phyloP scores from a whole-genome alignment of 2,797 vertebrate genomes.

The Coranthus polyacanthus region DNA sequence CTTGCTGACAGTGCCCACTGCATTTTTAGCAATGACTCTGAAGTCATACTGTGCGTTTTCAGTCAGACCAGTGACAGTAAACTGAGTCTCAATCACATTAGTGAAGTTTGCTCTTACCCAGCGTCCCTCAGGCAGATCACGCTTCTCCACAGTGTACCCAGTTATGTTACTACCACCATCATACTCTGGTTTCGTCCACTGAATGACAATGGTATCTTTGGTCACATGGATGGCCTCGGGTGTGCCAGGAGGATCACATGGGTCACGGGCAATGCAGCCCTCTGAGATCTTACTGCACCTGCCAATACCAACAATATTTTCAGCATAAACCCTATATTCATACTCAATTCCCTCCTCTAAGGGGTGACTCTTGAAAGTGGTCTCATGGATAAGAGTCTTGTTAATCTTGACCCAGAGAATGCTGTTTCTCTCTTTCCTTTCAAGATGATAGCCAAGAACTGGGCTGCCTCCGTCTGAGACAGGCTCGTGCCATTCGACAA shows the following conservation, averaged over 20 bases:
- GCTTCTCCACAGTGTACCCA: slow-evolving; percentile 96
- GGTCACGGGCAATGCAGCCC: slow-evolving; percentile 94
- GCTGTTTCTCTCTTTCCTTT: slow-evolving; percentile 98
- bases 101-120: slow-evolving; percentile 99
- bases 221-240: slow-evolving; percentile 94
- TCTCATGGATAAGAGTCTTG: slow-evolving; percentile 94
- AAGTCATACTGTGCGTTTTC: slow-evolving; percentile 98
- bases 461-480: slow-evolving; percentile 94
- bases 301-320: slow-evolving; percentile 98
- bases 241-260: slow-evolving; percentile 95
- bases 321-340: slow-evolving; percentile 96
- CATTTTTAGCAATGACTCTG: slow-evolving; percentile 98
- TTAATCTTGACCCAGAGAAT: slow-evolving; percentile 98
- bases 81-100: slow-evolving; percentile 97
- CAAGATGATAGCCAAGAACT: slow-evolving; percentile 96
- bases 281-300: slow-evolving; percentile 97
- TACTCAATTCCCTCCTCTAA: slow-evolving; percentile 98
- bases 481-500: slow-evolving; percentile 97
- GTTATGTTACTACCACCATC: slow-evolving; percentile 97
- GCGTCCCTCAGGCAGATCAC: slow-evolving; percentile 96
- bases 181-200: slow-evolving; percentile 97
- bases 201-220: slow-evolving; percentile 93
- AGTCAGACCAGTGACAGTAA: slow-evolving; percentile 93
- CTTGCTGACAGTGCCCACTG: slow-evolving; percentile 94
- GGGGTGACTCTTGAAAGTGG: slow-evolving; percentile 91